Conservation (phyloP, 2,113 vertebrate genomes). For the Pelecanus crispus region DNA sequence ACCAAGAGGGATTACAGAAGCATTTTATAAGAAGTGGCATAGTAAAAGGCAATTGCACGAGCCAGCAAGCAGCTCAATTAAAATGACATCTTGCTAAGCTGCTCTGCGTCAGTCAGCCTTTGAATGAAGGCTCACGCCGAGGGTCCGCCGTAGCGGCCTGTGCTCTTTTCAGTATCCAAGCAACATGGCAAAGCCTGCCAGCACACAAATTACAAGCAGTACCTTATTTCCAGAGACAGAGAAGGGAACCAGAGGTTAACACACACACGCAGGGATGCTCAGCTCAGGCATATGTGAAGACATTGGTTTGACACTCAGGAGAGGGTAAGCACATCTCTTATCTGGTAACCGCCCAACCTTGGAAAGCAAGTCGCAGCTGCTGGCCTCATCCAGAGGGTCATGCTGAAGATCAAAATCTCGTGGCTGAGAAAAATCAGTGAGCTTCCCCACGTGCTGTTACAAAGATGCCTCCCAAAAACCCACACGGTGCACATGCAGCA, state of each 20-base stretch:
- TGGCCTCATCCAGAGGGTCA: neutral
- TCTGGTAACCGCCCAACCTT: neutral
- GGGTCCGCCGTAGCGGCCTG: neutral
- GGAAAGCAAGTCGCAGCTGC: neutral
- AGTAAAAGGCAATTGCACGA: neutral
- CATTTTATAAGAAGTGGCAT: neutral
- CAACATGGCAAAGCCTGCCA: slow-evolving; percentile 24
- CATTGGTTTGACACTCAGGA: neutral
- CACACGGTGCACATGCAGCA: neutral
- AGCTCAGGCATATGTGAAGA: neutral
- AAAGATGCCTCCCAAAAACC: neutral
- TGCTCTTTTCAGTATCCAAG: slow-evolving; percentile 37
- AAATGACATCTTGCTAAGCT: slow-evolving; percentile 41
- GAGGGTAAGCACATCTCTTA: neutral
- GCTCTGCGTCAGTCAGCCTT: neutral
- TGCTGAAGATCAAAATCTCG: neutral
- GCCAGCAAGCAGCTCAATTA: slow-evolving; percentile 15
- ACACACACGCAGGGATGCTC: neutral
- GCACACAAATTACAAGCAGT: neutral
- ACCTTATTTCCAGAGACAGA: neutral
- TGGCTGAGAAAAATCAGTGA: neutral
- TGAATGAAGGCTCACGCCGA: neutral
- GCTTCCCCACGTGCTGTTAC: rapidly evolving
- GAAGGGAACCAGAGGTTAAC: neutral
- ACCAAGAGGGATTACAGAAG: slow-evolving; percentile 12